Percentiles rank a stretch among this genome's conserved stretches.
Conservation (phyloP, 2,113 vertebrate genomes). For the Tragelaphus scriptus region DNA sequence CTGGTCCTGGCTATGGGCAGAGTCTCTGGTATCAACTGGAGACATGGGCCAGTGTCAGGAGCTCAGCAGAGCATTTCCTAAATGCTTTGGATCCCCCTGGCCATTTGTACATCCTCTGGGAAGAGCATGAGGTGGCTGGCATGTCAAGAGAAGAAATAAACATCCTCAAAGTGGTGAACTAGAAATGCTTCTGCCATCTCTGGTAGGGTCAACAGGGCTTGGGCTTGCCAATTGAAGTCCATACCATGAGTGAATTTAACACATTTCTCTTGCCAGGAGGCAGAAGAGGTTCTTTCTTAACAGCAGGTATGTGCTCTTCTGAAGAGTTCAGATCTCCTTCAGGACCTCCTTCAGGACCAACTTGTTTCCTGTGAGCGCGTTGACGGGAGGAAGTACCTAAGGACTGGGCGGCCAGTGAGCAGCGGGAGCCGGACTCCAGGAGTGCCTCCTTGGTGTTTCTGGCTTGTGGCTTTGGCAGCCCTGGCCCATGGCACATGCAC, state of each 20-base stretch:
- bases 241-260: slow-evolving; percentile 71
- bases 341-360: slow-evolving; percentile 42
- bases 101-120: slow-evolving; percentile 87
- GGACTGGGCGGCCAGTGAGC: not conserved
- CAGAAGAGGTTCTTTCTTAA: slow-evolving; percentile 52
- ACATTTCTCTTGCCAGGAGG: slow-evolving; percentile 83
- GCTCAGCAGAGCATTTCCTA: slow-evolving; percentile 73
- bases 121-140: slow-evolving; percentile 87
- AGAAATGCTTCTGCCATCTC: slow-evolving; percentile 86
- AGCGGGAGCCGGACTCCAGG: no score
- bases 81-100: slow-evolving; percentile 84
- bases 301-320: slow-evolving; percentile 62
- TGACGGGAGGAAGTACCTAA: not conserved
- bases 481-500: no score
- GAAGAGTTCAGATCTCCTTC: slow-evolving; percentile 51
- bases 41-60: fast-evolving
- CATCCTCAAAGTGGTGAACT: slow-evolving; percentile 84
- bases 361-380: fast-evolving
- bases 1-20: not conserved
- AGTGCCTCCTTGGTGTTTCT: no score
- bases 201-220: slow-evolving; percentile 84
- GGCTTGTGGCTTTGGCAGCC: no score
- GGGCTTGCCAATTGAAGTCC: not conserved
- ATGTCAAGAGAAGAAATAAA: slow-evolving; percentile 87
- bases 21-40: not conserved